Percentiles rank a stretch among this genome's conserved stretches.
phyloP scores from a whole-genome alignment of 2,797 vertebrate genomes.

The Aplochiton taeniatus region DNA sequence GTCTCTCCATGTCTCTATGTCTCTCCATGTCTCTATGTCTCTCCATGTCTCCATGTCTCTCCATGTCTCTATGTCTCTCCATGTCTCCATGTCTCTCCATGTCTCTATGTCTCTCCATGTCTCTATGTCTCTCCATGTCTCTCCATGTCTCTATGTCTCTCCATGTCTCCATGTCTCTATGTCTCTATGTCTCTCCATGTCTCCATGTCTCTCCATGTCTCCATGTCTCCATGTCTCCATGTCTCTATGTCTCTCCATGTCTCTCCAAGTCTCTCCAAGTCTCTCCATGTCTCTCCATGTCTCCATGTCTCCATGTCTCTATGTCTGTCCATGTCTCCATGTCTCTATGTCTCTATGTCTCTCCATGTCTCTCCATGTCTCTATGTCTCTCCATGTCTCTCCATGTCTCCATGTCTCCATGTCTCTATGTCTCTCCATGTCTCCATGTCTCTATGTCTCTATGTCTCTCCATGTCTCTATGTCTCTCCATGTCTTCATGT shows the following conservation, averaged over 20 bases:
- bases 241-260: background rate
- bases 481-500: conserved; percentile 25
- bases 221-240: conserved; percentile 40
- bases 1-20: conserved; percentile 25
- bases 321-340: no score
- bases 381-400: conserved; percentile 37
- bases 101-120: conserved; percentile 24
- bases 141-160: conserved; percentile 12
- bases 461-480: background rate
- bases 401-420: conserved; percentile 16
- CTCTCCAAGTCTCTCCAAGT: no score
- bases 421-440: conserved; percentile 46
- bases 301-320: background rate
- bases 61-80: conserved; percentile 41
- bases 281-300: conserved; percentile 40
- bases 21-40: conserved; percentile 47
- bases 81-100: conserved; percentile 2
- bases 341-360: conserved; percentile 4
- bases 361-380: no score
- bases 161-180: conserved; percentile 39
- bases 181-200: background rate
- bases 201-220: conserved; percentile 25
- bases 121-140: conserved; percentile 43
- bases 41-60: conserved; percentile 14
- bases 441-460: conserved; percentile 11